Conservation (phyloP, 2,888 invertebrate genomes). For the Cylindroiulus punctatus region DNA sequence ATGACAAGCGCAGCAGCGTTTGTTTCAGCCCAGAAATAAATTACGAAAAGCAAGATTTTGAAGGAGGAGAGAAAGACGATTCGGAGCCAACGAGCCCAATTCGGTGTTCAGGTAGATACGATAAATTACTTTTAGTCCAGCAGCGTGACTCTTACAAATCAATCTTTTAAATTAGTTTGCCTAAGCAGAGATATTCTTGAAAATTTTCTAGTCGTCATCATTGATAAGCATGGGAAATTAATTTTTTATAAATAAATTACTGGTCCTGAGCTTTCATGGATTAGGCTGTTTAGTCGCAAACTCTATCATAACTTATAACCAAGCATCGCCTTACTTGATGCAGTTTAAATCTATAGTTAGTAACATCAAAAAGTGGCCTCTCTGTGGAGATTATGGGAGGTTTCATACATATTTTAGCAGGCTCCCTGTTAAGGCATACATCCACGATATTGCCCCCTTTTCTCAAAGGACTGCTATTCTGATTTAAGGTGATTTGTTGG, state of each 20-base stretch:
- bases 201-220: background rate
- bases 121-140: background rate
- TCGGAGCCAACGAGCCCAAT: conserved; percentile 53
- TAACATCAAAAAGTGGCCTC: background rate
- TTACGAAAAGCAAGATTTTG: conserved; percentile 55
- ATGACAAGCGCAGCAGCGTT: conserved; percentile 57
- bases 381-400: background rate
- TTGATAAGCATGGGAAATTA: background rate
- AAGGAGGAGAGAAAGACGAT: conserved; percentile 53
- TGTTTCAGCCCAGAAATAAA: conserved; percentile 3
- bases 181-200: background rate
- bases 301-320: no score
- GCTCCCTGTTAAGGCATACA: conserved; percentile 2
- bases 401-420: background rate
- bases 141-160: conserved; percentile 11
- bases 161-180: background rate
- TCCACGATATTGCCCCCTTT: background rate
- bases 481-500: conserved; percentile 27
- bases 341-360: no score
- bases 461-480: background rate
- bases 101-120: conserved; percentile 50
- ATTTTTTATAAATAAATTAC: background rate
- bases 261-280: background rate
- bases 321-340: no score
- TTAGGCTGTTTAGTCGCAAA: no score